Conservation (phyloP, 2,888 invertebrate genomes). For the Dysmachus trigonus region DNA sequence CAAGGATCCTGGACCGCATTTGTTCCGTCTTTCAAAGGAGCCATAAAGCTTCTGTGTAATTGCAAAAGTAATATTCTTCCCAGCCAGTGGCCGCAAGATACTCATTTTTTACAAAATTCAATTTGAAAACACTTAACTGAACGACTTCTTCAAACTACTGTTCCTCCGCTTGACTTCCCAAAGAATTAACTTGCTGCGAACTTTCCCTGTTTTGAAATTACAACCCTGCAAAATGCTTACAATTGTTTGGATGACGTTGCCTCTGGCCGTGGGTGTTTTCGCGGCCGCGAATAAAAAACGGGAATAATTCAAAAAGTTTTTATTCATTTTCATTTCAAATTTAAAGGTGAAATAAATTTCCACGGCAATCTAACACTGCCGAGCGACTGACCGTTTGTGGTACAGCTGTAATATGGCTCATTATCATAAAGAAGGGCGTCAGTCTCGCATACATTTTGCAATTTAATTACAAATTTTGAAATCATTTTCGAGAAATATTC, state of each 20-base stretch:
- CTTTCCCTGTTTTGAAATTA: conserved; percentile 15
- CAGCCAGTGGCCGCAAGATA: neutral
- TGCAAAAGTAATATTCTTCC: neutral
- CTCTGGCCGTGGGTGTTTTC: neutral
- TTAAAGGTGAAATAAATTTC: conserved; percentile 25
- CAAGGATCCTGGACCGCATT: neutral
- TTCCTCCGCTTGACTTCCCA: neutral
- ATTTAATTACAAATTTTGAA: conserved; percentile 28
- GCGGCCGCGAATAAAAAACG: neutral
- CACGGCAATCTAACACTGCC: neutral
- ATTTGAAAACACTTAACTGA: conserved; percentile 21
- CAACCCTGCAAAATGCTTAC: conserved; percentile 21
- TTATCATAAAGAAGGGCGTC: neutral
- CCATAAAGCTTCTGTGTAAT: neutral
- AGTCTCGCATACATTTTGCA: neutral
- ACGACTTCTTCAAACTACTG: conserved; percentile 18
- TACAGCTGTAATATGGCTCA: conserved; percentile 8
- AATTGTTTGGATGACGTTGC: conserved; percentile 5
- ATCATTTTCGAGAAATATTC: conserved; percentile 15
- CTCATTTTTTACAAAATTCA: conserved; percentile 9
- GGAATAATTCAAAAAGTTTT: conserved; percentile 27
- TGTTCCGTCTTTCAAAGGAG: neutral
- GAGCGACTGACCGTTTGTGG: neutral
- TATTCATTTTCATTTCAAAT: conserved; percentile 30
- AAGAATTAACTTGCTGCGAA: neutral